phyloP scores from a whole-genome alignment of 1,140 invertebrate species.

The Coenobita brevimanus region DNA sequence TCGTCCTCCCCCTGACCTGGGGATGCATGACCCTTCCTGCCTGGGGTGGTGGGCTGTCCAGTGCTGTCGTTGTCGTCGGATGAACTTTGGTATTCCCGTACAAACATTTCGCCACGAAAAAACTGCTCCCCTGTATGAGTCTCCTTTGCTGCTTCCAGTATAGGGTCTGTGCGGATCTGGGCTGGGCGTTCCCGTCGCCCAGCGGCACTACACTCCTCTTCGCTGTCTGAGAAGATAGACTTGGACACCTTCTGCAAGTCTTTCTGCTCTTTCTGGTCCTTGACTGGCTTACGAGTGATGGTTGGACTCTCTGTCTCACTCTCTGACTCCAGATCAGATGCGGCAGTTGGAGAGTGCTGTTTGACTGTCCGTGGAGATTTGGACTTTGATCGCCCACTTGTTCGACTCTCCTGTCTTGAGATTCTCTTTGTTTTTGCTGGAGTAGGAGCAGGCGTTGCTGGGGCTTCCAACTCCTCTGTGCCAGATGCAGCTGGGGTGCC shows the following conservation, averaged over 20 bases:
- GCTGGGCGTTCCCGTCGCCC: slow-evolving; percentile 24
- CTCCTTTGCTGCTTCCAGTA: slow-evolving; percentile 25
- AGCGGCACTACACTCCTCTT: slow-evolving; percentile 45
- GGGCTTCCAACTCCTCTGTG: slow-evolving; percentile 30
- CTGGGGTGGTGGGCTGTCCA: slow-evolving; percentile 45
- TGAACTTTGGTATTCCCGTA: slow-evolving; percentile 67
- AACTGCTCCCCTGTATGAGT: slow-evolving; percentile 49
- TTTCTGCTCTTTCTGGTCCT: slow-evolving; percentile 8
- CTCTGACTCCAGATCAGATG: slow-evolving; percentile 54
- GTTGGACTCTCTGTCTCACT: slow-evolving; percentile 42
- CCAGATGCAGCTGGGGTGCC: neutral
- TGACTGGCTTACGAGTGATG: neutral
- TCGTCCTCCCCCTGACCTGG: neutral
- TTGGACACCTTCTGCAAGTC: slow-evolving; percentile 43
- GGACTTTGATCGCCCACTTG: slow-evolving; percentile 34
- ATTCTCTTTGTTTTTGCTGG: slow-evolving; percentile 53
- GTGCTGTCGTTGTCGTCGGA: slow-evolving; percentile 60
- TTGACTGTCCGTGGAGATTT: slow-evolving; percentile 40
- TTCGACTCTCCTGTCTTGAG: slow-evolving; percentile 38
- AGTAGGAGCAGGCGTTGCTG: slow-evolving; percentile 23
- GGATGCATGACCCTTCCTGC: slow-evolving; percentile 21
- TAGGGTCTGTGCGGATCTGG: slow-evolving; percentile 14
- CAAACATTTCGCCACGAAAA: slow-evolving; percentile 69
- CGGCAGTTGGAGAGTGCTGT: slow-evolving; percentile 23
- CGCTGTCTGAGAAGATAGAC: slow-evolving; percentile 69